Conservation (phyloP, 1,140 invertebrate genomes). For the Calephelis virginiensis region DNA sequence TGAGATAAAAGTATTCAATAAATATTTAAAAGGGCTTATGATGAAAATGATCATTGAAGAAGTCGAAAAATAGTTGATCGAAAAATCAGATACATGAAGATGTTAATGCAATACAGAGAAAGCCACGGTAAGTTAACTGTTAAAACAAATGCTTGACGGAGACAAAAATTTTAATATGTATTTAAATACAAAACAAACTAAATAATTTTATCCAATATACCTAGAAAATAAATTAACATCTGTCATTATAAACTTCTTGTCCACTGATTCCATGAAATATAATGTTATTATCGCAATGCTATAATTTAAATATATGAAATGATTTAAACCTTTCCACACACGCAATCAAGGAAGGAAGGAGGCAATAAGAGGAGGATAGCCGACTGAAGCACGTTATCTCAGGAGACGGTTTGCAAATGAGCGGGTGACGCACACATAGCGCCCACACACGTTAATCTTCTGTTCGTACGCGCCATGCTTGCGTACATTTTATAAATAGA, state of each 20-base stretch:
- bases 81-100: no score
- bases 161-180: no score
- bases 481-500: constrained; percentile 77
- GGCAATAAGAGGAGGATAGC: constrained; percentile 74
- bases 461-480: constrained; percentile 61
- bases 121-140: no score
- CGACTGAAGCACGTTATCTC: constrained; percentile 72
- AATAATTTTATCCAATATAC: neutral
- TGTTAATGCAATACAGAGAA: no score
- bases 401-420: constrained; percentile 77
- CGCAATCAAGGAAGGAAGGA: constrained; percentile 70
- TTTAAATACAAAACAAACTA: neutral
- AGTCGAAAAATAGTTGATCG: no score
- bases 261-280: constrained; percentile 9
- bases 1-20: no score
- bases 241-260: neutral
- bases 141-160: no score
- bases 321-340: constrained; percentile 62
- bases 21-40: no score
- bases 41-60: no score
- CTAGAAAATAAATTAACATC: neutral
- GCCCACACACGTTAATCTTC: constrained; percentile 54
- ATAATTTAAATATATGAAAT: constrained; percentile 18
- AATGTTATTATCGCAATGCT: constrained; percentile 8
- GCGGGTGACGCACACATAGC: constrained; percentile 57